Conservation (phyloP, 2,797 vertebrate species). For the Lepilemur ruficaudatus region DNA sequence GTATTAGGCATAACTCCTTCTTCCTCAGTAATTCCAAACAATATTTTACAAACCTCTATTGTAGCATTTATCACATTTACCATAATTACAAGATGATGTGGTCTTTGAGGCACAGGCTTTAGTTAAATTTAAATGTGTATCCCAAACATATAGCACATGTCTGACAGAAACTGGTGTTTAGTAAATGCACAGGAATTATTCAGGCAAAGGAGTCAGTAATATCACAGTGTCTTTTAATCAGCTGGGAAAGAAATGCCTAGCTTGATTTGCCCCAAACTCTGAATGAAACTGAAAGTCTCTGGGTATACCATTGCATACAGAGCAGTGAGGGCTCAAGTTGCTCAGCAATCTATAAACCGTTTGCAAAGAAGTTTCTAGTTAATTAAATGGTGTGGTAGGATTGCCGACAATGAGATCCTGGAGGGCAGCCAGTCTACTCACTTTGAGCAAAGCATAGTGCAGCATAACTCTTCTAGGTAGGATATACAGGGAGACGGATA, state of each 20-base stretch:
- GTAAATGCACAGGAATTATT: not conserved
- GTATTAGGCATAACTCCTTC: not conserved
- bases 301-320: not conserved
- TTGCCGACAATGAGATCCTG: constrained; percentile 9
- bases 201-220: not conserved
- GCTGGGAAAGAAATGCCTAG: not conserved
- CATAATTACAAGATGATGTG: not conserved
- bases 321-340: not conserved
- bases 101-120: not conserved
- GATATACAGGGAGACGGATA: not conserved
- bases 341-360: not conserved
- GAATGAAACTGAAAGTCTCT: not conserved
- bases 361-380: constrained; percentile 57
- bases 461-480: constrained; percentile 11
- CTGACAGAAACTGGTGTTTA: not conserved
- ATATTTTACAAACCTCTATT: not conserved
- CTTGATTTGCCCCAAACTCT: not conserved
- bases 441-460: constrained; percentile 14
- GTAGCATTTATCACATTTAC: not conserved
- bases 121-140: not conserved
- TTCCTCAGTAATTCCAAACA: not conserved
- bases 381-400: constrained; percentile 34
- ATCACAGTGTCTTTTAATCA: not conserved
- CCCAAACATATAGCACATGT: not conserved
- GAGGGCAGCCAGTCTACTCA: constrained; percentile 6